Evolutionary conservation across 2,888 invertebrate species (phyloP).

Genomic region (Clepsis dumicolana): DNA sequence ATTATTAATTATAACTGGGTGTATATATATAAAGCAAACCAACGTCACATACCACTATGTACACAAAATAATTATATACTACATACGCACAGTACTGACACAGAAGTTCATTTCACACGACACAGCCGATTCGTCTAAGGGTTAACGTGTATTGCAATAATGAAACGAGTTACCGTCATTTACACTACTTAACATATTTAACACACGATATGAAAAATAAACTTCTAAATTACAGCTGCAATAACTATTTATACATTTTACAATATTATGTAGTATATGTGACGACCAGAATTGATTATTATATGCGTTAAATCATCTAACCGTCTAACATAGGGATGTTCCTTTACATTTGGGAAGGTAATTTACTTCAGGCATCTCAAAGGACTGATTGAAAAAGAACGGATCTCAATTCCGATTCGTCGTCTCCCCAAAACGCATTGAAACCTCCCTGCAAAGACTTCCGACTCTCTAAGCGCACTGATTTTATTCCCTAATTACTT

Average conservation of each 20-base stretch:
- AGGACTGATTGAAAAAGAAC: slow-evolving; percentile 12
- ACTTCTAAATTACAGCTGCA: slow-evolving; percentile 85
- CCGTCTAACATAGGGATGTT: slow-evolving; percentile 11
- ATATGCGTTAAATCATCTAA: slow-evolving; percentile 58
- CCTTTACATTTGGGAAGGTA: slow-evolving; percentile 9
- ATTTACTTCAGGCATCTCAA: slow-evolving; percentile 13
- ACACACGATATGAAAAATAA: slow-evolving; percentile 87
- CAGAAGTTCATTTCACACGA: slow-evolving; percentile 78
- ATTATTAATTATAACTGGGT: slow-evolving; percentile 16
- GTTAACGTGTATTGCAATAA: slow-evolving; percentile 77
- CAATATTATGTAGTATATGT: slow-evolving; percentile 74
- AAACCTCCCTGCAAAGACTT: slow-evolving; percentile 30
- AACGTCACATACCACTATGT: slow-evolving; percentile 62
- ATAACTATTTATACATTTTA: slow-evolving; percentile 86
- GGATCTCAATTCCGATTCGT: slow-evolving; percentile 28
- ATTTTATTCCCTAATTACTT: slow-evolving; percentile 64
- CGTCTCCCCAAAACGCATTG: slow-evolving; percentile 15
- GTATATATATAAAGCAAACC: slow-evolving; percentile 41
- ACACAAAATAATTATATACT: slow-evolving; percentile 70
- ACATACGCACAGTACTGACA: slow-evolving; percentile 79
- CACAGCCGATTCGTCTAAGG: slow-evolving; percentile 84
- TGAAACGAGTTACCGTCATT: slow-evolving; percentile 79
- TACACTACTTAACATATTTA: slow-evolving; percentile 84
- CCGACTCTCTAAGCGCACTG: slow-evolving; percentile 78
- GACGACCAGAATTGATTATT: slow-evolving; percentile 67